Percentiles rank a stretch among this genome's conserved stretches.
These are phyloP conservation scores for Mercenaria mercenaria DNA, from an alignment of 1,140 invertebrate genomes.

Conservation along the genomic window DNA sequence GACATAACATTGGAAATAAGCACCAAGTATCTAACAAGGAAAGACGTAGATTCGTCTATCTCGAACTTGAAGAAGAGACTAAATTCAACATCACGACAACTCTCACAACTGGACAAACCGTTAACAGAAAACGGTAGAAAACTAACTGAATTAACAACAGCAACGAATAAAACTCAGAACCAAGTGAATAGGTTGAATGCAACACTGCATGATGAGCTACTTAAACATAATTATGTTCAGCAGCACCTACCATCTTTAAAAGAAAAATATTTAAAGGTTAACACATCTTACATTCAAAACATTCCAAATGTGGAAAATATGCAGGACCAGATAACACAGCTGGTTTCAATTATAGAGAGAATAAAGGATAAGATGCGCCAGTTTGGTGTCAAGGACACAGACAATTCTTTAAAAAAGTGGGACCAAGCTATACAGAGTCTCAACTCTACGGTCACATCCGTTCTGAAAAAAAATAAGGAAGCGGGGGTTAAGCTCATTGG, in stretches of 20 bases:
- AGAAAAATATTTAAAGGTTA: neutral
- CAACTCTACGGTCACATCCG: slow-evolving; percentile 22
- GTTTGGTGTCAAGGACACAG: slow-evolving; percentile 43
- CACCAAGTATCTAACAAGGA: neutral
- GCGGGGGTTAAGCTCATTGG: neutral
- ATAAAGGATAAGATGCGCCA: slow-evolving; percentile 50
- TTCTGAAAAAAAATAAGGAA: slow-evolving; percentile 32
- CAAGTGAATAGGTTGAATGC: neutral
- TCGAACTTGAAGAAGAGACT: neutral
- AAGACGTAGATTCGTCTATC: neutral
- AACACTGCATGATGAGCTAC: slow-evolving; percentile 40
- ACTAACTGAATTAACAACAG: neutral
- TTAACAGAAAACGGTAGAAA: neutral
- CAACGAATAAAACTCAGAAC: neutral
- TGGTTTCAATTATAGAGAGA: slow-evolving; percentile 33
- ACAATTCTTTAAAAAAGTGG: slow-evolving; percentile 47
- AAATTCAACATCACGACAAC: neutral
- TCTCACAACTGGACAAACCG: neutral
- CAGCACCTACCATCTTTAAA: slow-evolving; percentile 23
- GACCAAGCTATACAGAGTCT: slow-evolving; percentile 36
- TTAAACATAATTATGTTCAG: slow-evolving; percentile 41
- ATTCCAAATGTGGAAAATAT: slow-evolving; percentile 24
- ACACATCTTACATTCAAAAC: slow-evolving; percentile 15
- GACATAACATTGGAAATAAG: neutral
- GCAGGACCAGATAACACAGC: slow-evolving; percentile 8